Conservation (phyloP, 2,797 vertebrate genomes). For the Rhodeus uyekii region DNA sequence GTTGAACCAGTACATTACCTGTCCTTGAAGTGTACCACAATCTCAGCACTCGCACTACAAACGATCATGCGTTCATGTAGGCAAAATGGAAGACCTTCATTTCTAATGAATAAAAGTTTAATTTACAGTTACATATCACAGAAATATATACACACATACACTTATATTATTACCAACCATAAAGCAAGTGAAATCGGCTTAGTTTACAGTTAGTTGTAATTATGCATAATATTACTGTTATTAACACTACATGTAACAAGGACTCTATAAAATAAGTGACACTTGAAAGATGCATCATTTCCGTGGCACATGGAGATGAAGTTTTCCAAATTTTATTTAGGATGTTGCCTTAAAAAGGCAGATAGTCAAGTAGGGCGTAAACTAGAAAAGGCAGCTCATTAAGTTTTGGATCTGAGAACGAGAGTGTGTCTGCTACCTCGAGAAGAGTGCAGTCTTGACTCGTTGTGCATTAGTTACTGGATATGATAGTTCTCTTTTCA, state of each 20-base stretch:
- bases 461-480: neutral
- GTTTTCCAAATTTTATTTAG: neutral
- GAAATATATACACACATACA: too few species aligned
- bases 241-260: neutral
- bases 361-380: neutral
- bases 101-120: too few species aligned
- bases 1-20: too few species aligned
- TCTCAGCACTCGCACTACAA: neutral
- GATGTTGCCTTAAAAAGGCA: neutral
- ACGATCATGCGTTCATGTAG: neutral
- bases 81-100: too few species aligned
- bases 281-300: neutral
- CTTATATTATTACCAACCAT: too few species aligned
- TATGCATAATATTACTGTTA: neutral
- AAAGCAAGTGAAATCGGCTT: neutral
- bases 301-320: neutral
- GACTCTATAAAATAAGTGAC: neutral
- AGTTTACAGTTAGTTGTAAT: neutral
- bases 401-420: neutral
- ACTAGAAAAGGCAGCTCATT: neutral
- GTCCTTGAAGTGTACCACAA: too few species aligned
- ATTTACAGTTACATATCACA: too few species aligned
- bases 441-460: neutral
- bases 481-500: slow-evolving; percentile 30
- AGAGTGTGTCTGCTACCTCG: neutral